These are phyloP conservation scores for Gymnoscelis rufifasciata DNA, from an alignment of 2,888 invertebrate species.

Conservation along the genomic window DNA sequence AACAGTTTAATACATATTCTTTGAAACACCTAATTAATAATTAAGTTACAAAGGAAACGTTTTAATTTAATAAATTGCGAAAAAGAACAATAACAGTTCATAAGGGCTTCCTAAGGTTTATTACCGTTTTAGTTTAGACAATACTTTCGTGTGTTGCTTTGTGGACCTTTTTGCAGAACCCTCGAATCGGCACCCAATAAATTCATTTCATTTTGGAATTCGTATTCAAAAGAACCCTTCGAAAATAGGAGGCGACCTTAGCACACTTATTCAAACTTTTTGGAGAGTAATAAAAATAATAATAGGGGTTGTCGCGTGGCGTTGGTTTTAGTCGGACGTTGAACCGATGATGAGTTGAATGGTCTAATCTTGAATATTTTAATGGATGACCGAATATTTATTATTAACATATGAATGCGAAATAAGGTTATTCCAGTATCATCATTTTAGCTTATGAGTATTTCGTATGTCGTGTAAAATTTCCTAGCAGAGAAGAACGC, in stretches of 20 bases:
- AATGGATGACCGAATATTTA: conserved; percentile 15
- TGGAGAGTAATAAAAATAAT: conserved; percentile 51
- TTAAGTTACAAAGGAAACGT: background rate
- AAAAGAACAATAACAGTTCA: background rate
- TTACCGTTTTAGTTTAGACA: background rate
- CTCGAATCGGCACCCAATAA: conserved; percentile 46
- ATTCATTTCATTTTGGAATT: conserved; percentile 36
- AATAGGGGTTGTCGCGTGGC: conserved; percentile 63
- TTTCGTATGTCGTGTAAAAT: too few relatives aligned
- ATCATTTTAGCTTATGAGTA: too few relatives aligned
- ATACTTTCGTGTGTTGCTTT: background rate
- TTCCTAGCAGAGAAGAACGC: too few relatives aligned
- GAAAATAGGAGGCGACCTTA: conserved; percentile 56
- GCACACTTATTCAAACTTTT: conserved; percentile 52
- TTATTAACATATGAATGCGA: too few relatives aligned
- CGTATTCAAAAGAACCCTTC: conserved; percentile 40
- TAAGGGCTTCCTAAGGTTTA: background rate
- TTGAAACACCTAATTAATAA: too few relatives aligned
- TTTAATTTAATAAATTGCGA: background rate
- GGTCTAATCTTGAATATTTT: conserved; percentile 18
- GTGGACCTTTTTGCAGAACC: conserved; percentile 18
- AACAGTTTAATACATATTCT: too few relatives aligned
- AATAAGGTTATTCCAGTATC: too few relatives aligned
- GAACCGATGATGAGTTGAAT: conserved; percentile 43
- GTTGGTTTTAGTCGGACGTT: conserved; percentile 43